Evolutionary conservation across 2,113 vertebrate genomes (phyloP).

Genomic region (Protobothrops mucrosquamatus): DNA sequence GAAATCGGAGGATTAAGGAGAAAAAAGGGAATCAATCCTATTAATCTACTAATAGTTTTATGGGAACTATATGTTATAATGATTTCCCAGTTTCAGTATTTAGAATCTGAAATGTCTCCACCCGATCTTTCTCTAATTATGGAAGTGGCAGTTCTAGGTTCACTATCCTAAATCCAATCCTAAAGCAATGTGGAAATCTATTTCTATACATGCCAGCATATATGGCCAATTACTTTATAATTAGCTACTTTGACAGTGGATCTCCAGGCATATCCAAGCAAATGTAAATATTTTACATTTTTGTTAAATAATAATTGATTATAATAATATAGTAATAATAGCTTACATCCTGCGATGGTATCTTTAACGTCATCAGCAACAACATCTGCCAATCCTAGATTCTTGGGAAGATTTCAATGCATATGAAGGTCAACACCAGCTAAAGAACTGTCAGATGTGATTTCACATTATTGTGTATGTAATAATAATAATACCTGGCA

Average conservation of each 20-base stretch:
- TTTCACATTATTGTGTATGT: background rate
- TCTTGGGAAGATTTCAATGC: background rate
- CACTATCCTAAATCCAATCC: background rate
- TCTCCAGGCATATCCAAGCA: background rate
- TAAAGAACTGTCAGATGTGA: background rate
- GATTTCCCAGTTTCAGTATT: background rate
- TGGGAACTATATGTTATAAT: background rate
- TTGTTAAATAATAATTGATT: background rate
- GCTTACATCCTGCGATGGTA: background rate
- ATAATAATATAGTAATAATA: background rate
- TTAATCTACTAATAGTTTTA: background rate
- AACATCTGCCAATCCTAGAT: background rate
- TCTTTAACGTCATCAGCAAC: too few species aligned
- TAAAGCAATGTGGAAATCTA: background rate
- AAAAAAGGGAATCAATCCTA: background rate
- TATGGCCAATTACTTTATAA: background rate
- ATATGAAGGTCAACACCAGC: background rate
- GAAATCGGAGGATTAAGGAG: background rate
- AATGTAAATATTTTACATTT: background rate
- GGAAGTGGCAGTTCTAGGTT: background rate
- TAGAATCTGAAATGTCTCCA: background rate
- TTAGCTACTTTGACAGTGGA: background rate
- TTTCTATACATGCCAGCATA: background rate
- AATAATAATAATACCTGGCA: background rate
- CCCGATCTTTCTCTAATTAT: background rate